These are phyloP conservation scores for Rhopalosiphum maidis DNA, from an alignment of 1,140 invertebrate genomes.

Conservation along the genomic window DNA sequence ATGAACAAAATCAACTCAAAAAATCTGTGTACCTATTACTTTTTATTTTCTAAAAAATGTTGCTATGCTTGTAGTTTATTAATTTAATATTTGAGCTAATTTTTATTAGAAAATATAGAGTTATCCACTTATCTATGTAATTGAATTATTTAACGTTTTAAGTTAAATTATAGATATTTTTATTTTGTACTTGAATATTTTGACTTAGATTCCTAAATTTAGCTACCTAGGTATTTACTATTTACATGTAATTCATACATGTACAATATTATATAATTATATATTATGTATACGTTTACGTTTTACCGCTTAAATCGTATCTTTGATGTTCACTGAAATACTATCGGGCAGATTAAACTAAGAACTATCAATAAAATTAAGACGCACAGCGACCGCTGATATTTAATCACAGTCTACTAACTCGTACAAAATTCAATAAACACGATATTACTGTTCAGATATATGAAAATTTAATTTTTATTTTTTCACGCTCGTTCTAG, in stretches of 20 bases:
- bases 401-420: neutral
- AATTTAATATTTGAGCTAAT: too few relatives aligned
- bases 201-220: neutral
- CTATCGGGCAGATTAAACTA: neutral
- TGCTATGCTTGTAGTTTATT: too few relatives aligned
- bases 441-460: neutral
- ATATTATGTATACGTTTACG: neutral
- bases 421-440: neutral
- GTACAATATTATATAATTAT: neutral
- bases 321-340: neutral
- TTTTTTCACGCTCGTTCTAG: too few relatives aligned
- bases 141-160: too few relatives aligned
- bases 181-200: too few relatives aligned
- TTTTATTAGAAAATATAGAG: too few relatives aligned
- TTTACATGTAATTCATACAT: neutral
- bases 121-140: too few relatives aligned
- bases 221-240: neutral
- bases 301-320: neutral
- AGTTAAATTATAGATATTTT: too few relatives aligned
- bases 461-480: too few relatives aligned
- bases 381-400: neutral
- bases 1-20: too few relatives aligned
- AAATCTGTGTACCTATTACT: too few relatives aligned
- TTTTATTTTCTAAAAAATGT: too few relatives aligned
- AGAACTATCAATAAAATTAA: constrained; percentile 5